Base-by-base conservation (phyloP, 2,797 vertebrate genomes). In the Phalloptychus januarius region DNA sequence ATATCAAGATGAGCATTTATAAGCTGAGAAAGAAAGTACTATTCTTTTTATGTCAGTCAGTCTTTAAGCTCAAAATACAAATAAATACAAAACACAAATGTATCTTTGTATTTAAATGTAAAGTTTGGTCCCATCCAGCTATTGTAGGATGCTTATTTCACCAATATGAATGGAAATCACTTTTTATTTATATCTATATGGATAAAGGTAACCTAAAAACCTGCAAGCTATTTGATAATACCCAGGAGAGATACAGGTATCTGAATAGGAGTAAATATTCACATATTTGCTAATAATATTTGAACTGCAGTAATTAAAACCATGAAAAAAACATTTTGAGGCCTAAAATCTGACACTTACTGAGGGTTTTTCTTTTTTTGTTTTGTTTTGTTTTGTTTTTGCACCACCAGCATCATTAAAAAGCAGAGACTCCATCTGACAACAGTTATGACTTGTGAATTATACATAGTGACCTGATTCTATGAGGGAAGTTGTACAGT, bases 361-460 rank as follows among this genome's bases (percentile, higher is more conserved):
- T 28, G 52, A 3, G 33, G 36, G 7, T 7, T 20, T 54, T 54
- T 54, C 25, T 7, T 20, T 54, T 54, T 54, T 12, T n/a, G 2
- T 18, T 36, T 18, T 46, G 5, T 18, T 18, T 18, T 6, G 18
- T 18, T 18, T 6, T 15, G 3, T 42, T 42, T 42, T 11, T 15
- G 31, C 61, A 63, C 6, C 31, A 63, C 6, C 8, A 6, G 18
- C 61, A 38, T 65, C 7, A 38, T 18, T 36, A 18, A 23, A 38
- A 65, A 65, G 8, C 61, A 65, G 7, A 31, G 15, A 38, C 63
- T 65, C 7, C 8, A 65, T 20, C 4, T 65, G 63, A 65, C 23
- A 56, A 56, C 33, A 31, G 56, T 58, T 23, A 65, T 65, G 63
- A 65, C 63, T 38, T 38, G 63, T 65, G 18, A 65, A 65, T 65